Base-by-base conservation (phyloP, 2,113 vertebrate genomes). In the Microcebus tavaratra region DNA sequence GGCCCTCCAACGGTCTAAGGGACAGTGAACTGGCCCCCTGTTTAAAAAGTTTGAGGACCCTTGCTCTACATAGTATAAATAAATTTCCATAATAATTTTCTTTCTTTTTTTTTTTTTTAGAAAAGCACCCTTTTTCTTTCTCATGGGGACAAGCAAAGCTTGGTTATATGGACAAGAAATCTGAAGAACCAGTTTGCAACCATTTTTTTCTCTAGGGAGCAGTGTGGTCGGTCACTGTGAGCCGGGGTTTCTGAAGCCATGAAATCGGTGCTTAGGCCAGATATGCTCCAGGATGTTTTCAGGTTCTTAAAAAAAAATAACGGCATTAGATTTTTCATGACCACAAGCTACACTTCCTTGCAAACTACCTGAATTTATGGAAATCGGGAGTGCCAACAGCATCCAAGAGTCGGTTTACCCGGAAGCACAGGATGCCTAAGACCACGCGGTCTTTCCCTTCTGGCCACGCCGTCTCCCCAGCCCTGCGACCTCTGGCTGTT, bases 301-400 rank as follows among this genome's bases (percentile, higher is more conserved):
- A 10, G 17, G 13, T 21, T 27, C 15, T 45, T 59, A 61, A 61
- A 5, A 5, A 48, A 48, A 31, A 61, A 55, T 0, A 12, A 20
- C 21, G 15, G 21, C 21, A 31, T 25, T 29, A 31, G 29, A 34
- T 18, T 31, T n/a, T 31, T 45, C 29, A 48, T 21, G 12, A 15
- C 14, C 1, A 3, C 21, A 36, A 21, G n/a, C 59, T 36, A 0
- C 29, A 14, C 11, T 93, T 95, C 63, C 78, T 48, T 48, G 29
- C 83, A 2, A 48, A 23, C 18, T 14, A 6, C 17, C 12, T 6
- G 0, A 18, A 3, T 65, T 5, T 7, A 0, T 6, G 45, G 29
- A 17, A 27, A n/a, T 14, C 42, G 27, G 4, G 1, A 53, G 31
- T 1, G 1, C 15, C 3, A n/a, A n/a, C 53, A 34, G 5, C 11